Base-by-base conservation (phyloP, 2,113 vertebrate genomes). In the Muntiacus reevesi region DNA sequence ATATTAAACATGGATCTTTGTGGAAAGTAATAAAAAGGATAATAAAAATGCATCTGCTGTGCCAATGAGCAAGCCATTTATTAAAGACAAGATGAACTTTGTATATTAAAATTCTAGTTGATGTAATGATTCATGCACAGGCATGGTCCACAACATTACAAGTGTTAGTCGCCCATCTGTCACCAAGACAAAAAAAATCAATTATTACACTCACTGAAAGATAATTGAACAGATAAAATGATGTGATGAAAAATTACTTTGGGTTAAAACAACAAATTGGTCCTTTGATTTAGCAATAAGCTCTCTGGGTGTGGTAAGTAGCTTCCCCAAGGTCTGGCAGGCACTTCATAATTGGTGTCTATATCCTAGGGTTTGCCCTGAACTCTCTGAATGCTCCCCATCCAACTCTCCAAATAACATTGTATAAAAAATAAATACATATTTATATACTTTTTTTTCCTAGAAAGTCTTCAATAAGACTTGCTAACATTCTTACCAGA, bases 1-100 rank as follows among this genome's bases (percentile, higher is more conserved):
- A 94, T 85, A 89, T 57, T 74, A 91, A 93, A 67, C 9, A 10
- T n/a, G 83, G 27, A 93, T 89, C n/a, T 55, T 55, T 82, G 15
- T 86, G n/a, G 27, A 95, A 93, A 96, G 45, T 79, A 97, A 97
- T 95, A 92, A 79, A 97, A 93, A 92, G 21, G 71, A 86, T 86
- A 94, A 93, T 91, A 92, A 87, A 93, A 91, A 36, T 89, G 2
- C 78, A 93, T 78, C 17, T 82, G 93, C 30, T 81, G 79, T 82
- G 54, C 9, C 43, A 97, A 91, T n/a, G 33, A 93, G 5, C 5
- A 96, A 94, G 45, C 15, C 25, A 86, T 95, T 76, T 96, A 85
- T 91, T 91, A 97, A 96, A 94, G 52, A 52, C 45, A 94, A 87
- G 64, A 91, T 60, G 82, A 91, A 16, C 10, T 95, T 92, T 91